Evolutionary conservation across 2,113 vertebrate genomes (phyloP).

Genomic region (Brachyhypopomus occidentalis): DNA sequence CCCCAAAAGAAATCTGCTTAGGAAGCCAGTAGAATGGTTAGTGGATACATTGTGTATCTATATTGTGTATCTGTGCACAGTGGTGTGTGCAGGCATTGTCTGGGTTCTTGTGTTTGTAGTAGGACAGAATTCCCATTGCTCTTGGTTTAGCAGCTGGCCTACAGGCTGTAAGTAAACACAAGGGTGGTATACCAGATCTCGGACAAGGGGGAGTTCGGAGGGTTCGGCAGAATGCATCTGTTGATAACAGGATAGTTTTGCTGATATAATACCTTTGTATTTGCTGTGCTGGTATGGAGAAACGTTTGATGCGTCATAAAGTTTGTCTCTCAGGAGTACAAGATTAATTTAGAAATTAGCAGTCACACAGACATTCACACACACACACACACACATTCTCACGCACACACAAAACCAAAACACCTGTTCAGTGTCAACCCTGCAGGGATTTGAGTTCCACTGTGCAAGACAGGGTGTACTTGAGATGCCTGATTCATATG

Average conservation of each 20-base stretch:
- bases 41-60: slow-evolving; percentile 64
- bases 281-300: neutral
- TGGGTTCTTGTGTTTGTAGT: neutral
- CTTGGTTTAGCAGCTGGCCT: neutral
- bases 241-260: neutral
- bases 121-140: neutral
- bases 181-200: neutral
- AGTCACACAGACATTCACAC: neutral
- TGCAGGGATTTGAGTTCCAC: slow-evolving; percentile 19
- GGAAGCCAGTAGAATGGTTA: slow-evolving; percentile 46
- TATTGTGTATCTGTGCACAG: slow-evolving; percentile 68
- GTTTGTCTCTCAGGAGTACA: neutral
- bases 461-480: slow-evolving; percentile 29
- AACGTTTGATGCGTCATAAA: neutral
- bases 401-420: slow-evolving; percentile 14
- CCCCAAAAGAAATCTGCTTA: slow-evolving; percentile 63
- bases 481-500: slow-evolving; percentile 38
- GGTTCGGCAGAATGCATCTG: too few relatives aligned
- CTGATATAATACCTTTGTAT: neutral
- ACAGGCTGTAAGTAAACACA: neutral
- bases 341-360: neutral
- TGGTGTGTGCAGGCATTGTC: slow-evolving; percentile 56
- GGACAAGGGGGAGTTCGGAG: neutral
- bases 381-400: slow-evolving; percentile 9
- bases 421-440: slow-evolving; percentile 5